Percentiles rank a stretch among this genome's conserved stretches.
Evolutionary conservation across 2,113 vertebrate genomes (phyloP).

Genomic region (Leptobrachium ailaonicum): DNA sequence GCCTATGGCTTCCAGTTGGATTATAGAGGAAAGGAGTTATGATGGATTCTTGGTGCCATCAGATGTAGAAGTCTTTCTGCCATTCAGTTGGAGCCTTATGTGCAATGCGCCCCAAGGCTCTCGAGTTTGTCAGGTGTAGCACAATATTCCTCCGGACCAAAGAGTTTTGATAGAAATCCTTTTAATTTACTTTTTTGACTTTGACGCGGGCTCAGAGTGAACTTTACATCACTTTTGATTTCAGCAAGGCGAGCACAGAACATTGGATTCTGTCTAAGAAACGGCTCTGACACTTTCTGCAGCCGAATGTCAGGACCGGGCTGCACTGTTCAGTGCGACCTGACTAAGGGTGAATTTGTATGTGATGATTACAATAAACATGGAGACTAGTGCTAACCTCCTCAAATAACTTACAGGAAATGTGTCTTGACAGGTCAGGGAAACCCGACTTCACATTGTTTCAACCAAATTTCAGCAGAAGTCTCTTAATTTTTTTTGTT

Average conservation of each 20-base stretch:
- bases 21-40: no score
- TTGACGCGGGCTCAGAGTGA: neutral
- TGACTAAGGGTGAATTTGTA: conserved; percentile 3
- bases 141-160: no score
- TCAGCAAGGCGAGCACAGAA: neutral
- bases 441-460: neutral
- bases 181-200: neutral
- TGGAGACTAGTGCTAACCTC: neutral
- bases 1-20: no score
- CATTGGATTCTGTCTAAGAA: conserved; percentile 1
- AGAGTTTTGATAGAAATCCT: neutral
- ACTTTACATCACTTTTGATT: neutral
- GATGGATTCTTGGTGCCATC: no score
- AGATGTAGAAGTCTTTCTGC: no score
- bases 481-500: no score
- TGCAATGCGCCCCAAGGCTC: no score
- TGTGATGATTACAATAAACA: conserved; percentile 5
- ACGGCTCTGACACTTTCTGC: conserved; percentile 20
- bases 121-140: no score
- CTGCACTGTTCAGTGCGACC: neutral
- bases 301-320: conserved; percentile 18
- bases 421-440: neutral
- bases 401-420: neutral
- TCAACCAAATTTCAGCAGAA: neutral
- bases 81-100: no score